Percentiles rank a stretch among this genome's conserved stretches.
These are phyloP conservation scores for Diorhabda carinulata DNA, from an alignment of 1,140 invertebrate species.

Conservation along the genomic window DNA sequence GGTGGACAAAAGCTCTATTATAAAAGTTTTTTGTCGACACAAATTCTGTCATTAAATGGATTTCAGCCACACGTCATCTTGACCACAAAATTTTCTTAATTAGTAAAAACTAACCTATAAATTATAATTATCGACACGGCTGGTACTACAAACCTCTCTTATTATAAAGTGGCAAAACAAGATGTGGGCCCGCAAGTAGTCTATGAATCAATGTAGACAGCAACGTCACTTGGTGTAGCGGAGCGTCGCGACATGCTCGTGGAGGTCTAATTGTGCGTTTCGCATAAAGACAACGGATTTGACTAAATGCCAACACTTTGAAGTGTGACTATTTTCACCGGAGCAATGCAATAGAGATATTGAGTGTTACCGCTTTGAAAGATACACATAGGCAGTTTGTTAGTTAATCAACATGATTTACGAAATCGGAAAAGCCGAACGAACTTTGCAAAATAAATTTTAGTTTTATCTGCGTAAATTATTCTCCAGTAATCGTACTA, in stretches of 20 bases:
- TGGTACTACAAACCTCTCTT: not conserved
- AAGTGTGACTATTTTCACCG: not conserved
- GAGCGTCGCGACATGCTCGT: conserved; percentile 5
- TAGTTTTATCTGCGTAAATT: too few relatives aligned
- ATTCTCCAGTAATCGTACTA: too few relatives aligned
- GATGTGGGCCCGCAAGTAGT: not conserved
- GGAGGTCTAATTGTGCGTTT: conserved; percentile 10
- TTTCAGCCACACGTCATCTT: too few relatives aligned
- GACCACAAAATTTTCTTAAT: too few relatives aligned
- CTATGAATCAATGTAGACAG: conserved; percentile 9
- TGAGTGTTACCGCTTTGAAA: not conserved
- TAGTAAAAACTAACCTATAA: too few relatives aligned
- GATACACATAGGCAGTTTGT: not conserved
- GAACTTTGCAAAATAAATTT: too few relatives aligned
- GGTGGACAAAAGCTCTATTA: too few relatives aligned
- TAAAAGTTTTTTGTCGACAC: too few relatives aligned
- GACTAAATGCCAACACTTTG: conserved; percentile 6
- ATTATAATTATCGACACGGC: too few relatives aligned
- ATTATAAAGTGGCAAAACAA: not conserved
- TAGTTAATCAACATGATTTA: not conserved
- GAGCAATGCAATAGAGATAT: not conserved
- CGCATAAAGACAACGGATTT: not conserved
- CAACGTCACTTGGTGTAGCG: conserved; percentile 1
- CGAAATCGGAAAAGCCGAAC: too few relatives aligned
- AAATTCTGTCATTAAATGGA: too few relatives aligned